Evolutionary conservation across 1,140 invertebrate genomes (phyloP), one percentile per base, ranked within the genome.

Genomic region (Pseudomyrmex gracilis): DNA sequence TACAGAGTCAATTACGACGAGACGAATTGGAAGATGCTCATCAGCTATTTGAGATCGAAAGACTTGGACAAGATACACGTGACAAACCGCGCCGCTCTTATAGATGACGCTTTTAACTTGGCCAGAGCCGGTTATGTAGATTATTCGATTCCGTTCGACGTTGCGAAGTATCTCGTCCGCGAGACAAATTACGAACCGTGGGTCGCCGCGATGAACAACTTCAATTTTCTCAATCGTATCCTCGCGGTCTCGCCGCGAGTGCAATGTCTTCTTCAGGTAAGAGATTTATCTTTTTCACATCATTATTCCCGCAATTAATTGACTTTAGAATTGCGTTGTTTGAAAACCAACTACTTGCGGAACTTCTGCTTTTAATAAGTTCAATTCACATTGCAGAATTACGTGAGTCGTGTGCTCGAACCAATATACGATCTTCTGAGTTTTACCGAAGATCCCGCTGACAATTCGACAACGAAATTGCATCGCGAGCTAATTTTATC

Each of bases 31-130:
- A 55, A 90, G 12, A 76, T 93, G 24, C 89, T 95, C 2, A 93
- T 90, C 3, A 57, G 89, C 2, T 92, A 95, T 66, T 84, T 95
- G 8, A 82, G 87, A 8, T 89, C 67, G 0, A 45, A 55, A 0
- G 85, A 93, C 34, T 89, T 84, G 15, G 85, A 87, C 8, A 78
- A 60, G 12, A 95, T 97, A 60, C 85, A 92, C 43, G 68, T 85
- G 8, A 89, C 94, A 0, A 96, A 95, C 77, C 90, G 96, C 83
- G 96, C 96, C 9, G 95, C 96, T 82, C 92, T 97, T 13, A 88
- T 97, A 8, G 95, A 96, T 84, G 96, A 97, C 88, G 92, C 95
- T 1, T 95, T 96, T 80, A 95, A 95, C 84, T 90, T 96, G 45
- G 95, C 95, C 0, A 91, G 91, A 76, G 91, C 89, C 0, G 93